Percentiles rank a stretch among this genome's conserved stretches.
phyloP scores from a whole-genome alignment of 2,113 vertebrate genomes.

The Meleagris gallopavo region DNA sequence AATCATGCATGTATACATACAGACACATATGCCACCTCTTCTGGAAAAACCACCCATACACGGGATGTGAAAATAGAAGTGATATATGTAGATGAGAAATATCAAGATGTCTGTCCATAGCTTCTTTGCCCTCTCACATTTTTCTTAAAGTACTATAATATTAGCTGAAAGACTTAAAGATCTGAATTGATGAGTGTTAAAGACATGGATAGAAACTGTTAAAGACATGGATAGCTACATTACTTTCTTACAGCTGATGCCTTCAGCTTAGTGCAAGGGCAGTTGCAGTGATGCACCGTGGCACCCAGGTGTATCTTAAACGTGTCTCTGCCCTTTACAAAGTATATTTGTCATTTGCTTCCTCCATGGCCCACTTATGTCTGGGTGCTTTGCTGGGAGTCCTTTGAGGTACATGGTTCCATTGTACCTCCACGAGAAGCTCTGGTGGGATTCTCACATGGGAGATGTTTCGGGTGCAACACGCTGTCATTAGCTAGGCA shows the following conservation, averaged over 20 bases:
- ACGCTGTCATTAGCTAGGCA: rapidly evolving
- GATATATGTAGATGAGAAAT: not conserved
- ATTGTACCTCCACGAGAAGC: rapidly evolving
- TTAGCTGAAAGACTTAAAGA: not conserved
- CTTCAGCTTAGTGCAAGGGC: not conserved
- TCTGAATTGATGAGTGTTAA: not conserved
- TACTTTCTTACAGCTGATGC: not conserved
- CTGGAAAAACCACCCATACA: not conserved
- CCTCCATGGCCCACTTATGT: rapidly evolving
- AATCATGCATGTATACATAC: not conserved
- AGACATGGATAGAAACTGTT: not conserved
- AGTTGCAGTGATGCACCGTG: not conserved
- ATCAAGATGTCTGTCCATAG: not conserved
- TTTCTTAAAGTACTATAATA: not conserved
- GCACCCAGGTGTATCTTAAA: no score
- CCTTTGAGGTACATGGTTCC: not conserved
- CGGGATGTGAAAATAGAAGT: no score
- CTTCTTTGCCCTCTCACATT: not conserved
- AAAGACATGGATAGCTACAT: not conserved
- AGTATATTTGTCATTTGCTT: not conserved
- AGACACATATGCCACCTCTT: not conserved
- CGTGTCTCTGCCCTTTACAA: not conserved
- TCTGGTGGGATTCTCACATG: not conserved
- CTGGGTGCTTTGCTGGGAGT: not conserved
- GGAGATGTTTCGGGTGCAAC: no score